phyloP scores from a whole-genome alignment of 1,140 invertebrate species.

The Ruditapes philippinarum region DNA sequence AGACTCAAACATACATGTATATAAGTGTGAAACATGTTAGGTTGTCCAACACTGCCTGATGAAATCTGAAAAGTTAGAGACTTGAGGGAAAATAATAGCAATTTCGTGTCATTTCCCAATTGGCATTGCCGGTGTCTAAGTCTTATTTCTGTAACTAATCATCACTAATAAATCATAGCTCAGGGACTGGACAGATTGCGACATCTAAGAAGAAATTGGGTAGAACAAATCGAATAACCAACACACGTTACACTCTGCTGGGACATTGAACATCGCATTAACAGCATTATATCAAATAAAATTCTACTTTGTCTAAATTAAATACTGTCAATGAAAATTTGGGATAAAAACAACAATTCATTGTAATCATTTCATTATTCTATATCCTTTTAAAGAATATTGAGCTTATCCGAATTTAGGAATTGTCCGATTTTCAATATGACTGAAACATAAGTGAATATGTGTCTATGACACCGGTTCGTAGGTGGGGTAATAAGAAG shows the following conservation, averaged over 20 bases:
- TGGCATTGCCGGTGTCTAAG: background rate
- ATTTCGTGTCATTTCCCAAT: too few species aligned
- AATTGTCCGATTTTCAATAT: background rate
- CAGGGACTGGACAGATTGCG: conserved; percentile 28
- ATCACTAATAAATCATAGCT: conserved; percentile 24
- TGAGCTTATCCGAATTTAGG: background rate
- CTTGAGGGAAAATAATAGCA: too few species aligned
- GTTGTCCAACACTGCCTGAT: too few species aligned
- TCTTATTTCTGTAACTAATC: background rate
- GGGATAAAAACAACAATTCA: conserved; percentile 12
- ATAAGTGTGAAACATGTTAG: too few species aligned
- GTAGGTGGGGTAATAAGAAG: conserved; percentile 42
- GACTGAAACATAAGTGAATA: background rate
- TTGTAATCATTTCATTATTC: background rate
- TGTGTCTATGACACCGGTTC: background rate
- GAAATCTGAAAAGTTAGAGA: too few species aligned
- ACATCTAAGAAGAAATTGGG: conserved; percentile 37
- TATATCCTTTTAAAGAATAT: background rate
- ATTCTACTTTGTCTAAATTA: conserved; percentile 57
- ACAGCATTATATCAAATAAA: conserved; percentile 57
- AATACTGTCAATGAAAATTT: conserved; percentile 9
- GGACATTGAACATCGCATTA: conserved; percentile 36
- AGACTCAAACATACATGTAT: too few species aligned
- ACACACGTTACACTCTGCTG: conserved; percentile 36
- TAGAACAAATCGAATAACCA: conserved; percentile 60